phyloP scores from a whole-genome alignment of 2,888 invertebrate species.

The Cryptocheilus praepositus region DNA sequence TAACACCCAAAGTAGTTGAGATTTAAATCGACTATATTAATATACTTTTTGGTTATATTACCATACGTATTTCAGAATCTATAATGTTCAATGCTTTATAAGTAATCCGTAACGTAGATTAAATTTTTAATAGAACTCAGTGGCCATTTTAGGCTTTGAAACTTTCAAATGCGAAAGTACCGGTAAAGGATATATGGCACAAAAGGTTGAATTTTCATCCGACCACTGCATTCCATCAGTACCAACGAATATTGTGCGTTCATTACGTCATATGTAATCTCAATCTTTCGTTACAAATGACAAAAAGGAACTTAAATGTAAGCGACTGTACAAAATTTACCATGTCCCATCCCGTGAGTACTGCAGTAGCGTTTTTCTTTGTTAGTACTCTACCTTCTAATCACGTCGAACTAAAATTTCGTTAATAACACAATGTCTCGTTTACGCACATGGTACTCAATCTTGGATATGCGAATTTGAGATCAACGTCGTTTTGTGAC shows the following conservation, averaged over 20 bases:
- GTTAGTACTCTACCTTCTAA: no score
- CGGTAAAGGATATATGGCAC: slow-evolving; percentile 46
- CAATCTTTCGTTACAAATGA: slow-evolving; percentile 36
- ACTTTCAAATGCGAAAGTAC: slow-evolving; percentile 13
- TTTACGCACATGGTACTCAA: slow-evolving; percentile 1
- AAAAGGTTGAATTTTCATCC: slow-evolving; percentile 33
- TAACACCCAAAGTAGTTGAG: slow-evolving; percentile 18
- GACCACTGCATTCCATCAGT: slow-evolving; percentile 30
- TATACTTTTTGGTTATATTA: slow-evolving; percentile 27
- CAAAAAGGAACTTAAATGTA: slow-evolving; percentile 38
- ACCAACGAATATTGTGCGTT: slow-evolving; percentile 47
- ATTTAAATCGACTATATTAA: slow-evolving; percentile 29
- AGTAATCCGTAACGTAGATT: slow-evolving; percentile 4
- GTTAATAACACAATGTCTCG: slow-evolving; percentile 2
- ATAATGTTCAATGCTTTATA: slow-evolving; percentile 22
- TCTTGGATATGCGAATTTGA: slow-evolving; percentile 6
- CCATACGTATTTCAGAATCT: slow-evolving; percentile 23
- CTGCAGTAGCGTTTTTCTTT: background rate
- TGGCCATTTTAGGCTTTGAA: slow-evolving; percentile 4
- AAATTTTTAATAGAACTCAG: slow-evolving; percentile 7
- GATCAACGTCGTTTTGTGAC: slow-evolving; percentile 10
- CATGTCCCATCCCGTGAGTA: slow-evolving; percentile 18
- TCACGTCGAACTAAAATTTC: no score
- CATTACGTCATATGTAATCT: slow-evolving; percentile 32
- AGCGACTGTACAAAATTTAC: slow-evolving; percentile 25